Evolutionary conservation across 1,140 invertebrate species (phyloP).

Genomic region (Cydia splendana): DNA sequence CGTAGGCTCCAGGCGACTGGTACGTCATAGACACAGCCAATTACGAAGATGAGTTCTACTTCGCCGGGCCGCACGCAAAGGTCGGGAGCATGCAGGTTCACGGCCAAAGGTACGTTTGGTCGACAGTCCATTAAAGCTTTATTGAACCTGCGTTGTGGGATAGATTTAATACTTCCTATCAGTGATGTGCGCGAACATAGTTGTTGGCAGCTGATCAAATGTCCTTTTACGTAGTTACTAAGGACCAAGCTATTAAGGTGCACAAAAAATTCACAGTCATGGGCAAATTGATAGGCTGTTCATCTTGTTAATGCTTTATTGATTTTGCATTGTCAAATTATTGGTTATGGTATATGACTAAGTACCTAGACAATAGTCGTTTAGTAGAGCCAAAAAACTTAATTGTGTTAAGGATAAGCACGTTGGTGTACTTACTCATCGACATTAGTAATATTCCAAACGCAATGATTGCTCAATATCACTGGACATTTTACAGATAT

Average conservation of each 20-base stretch:
- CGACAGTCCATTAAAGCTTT: conserved; percentile 62
- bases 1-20: conserved; percentile 63
- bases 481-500: conserved; percentile 68
- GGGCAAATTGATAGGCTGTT: too few species aligned
- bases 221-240: too few species aligned
- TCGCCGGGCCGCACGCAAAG: conserved; percentile 52
- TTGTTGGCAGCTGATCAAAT: too few species aligned
- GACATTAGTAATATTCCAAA: conserved; percentile 74
- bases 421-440: conserved; percentile 59
- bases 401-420: too few species aligned
- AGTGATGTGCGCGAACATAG: not conserved
- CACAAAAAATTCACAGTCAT: too few species aligned
- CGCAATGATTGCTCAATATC: conserved; percentile 70
- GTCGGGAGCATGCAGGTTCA: conserved; percentile 67
- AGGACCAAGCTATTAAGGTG: too few species aligned
- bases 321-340: not conserved
- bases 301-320: too few species aligned
- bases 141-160: conserved; percentile 57
- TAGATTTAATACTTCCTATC: conserved; percentile 22
- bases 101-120: conserved; percentile 58
- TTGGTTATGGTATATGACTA: not conserved
- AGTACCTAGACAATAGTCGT: not conserved
- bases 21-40: conserved; percentile 59
- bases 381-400: not conserved
- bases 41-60: conserved; percentile 63